Base-by-base conservation (phyloP, 2,113 vertebrate species). In the Elephantulus edwardii region DNA sequence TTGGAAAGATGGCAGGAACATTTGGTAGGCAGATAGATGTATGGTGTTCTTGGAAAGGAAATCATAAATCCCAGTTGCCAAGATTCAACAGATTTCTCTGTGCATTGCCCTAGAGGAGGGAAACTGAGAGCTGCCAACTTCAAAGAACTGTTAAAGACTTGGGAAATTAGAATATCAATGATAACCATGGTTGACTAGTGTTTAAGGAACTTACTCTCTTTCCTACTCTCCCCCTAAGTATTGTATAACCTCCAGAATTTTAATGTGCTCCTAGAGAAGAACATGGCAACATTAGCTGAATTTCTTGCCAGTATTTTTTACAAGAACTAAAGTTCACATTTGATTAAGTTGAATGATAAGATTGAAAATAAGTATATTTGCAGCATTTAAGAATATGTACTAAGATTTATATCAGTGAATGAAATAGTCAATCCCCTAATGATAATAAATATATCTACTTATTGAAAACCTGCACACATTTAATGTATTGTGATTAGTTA, bases 321-420 rank as follows among this genome's bases (percentile, higher is more conserved):
- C 7, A 20, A 42, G 30, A 42, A 6, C n/a, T 78, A 84, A 58
- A 17, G 48, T 80, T 91, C 42, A 81, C 13, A 14, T 86, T 85
- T 93, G 88, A 88, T 76, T 76, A 46, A 80, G 52, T 91, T 86
- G 83, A 90, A n/a, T 46, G 19, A 85, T 38, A 84, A 86, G 48
- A 8, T 76, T 70, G 17, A 93, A 50, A 60, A 44, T 91, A 42
- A 83, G 56, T 68, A 44, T 80, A 79, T 94, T 90, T 71, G 38
- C 83, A 64, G 89, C 28, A 68, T n/a, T 26, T 86, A n/a, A 46
- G 7, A 40, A 76, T 85, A 20, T 84, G 20, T 3, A 26, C 77
- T 72, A 91, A 5, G 20, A 78, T 74, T 92, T 70, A 56, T 76
- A 81, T 1, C 16, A 76, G 1, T 52, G 68, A 93, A 81, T 79